These are phyloP conservation scores for Nothobranchius furzeri DNA, from an alignment of 2,113 vertebrate species.

Conservation along the genomic window DNA sequence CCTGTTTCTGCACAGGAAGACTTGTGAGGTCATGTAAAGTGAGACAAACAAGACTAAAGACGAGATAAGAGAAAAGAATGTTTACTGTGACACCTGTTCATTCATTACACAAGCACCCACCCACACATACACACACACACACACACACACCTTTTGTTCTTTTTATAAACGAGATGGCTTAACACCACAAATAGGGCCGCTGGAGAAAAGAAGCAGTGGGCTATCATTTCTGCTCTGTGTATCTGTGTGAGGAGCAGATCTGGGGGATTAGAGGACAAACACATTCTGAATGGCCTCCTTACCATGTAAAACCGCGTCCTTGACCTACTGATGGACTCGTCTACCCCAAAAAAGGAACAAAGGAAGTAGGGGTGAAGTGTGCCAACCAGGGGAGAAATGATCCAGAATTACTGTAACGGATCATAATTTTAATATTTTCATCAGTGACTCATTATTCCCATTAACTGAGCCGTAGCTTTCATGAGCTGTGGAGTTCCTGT, in stretches of 20 bases:
- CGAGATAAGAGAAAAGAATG: slow-evolving; percentile 1
- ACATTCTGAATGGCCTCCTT: slow-evolving; percentile 53
- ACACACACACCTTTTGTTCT: slow-evolving; percentile 9
- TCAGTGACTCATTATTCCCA: too few species aligned
- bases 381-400: background rate
- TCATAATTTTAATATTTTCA: background rate
- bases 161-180: slow-evolving; percentile 23
- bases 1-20: background rate
- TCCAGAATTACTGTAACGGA: background rate
- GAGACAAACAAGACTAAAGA: slow-evolving; percentile 6
- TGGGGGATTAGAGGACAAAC: slow-evolving; percentile 36
- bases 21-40: slow-evolving; percentile 4
- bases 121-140: slow-evolving; percentile 7
- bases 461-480: too few species aligned
- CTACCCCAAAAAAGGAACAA: slow-evolving; percentile 12
- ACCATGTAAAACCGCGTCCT: slow-evolving; percentile 50
- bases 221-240: slow-evolving; percentile 5
- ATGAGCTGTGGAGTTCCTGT: too few species aligned
- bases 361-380: slow-evolving; percentile 17
- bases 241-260: slow-evolving; percentile 5
- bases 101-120: slow-evolving; percentile 18
- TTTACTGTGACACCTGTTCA: slow-evolving; percentile 38
- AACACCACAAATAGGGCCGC: slow-evolving; percentile 25
- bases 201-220: slow-evolving; percentile 9
- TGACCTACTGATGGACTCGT: slow-evolving; percentile 57